Conservation (phyloP, 2,888 invertebrate genomes). For the Ochropleura plecta region DNA sequence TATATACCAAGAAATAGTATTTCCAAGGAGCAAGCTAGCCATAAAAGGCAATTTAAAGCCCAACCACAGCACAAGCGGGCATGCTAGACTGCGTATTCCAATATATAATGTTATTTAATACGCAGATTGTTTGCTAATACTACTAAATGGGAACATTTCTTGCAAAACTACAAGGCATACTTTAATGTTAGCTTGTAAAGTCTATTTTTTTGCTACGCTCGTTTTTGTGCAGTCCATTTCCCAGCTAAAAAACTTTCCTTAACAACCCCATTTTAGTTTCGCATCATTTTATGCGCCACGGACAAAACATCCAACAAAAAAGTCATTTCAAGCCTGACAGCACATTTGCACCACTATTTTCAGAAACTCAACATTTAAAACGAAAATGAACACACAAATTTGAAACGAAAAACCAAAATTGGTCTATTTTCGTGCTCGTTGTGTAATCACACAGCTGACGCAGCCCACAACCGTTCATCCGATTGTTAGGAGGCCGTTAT, state of each 20-base stretch:
- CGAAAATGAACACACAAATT: slow-evolving; percentile 61
- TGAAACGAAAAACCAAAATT: slow-evolving; percentile 64
- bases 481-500: slow-evolving; percentile 61
- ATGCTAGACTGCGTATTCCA: slow-evolving; percentile 8
- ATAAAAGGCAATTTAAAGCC: slow-evolving; percentile 40
- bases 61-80: slow-evolving; percentile 12
- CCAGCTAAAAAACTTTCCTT: slow-evolving; percentile 29
- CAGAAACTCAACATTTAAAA: slow-evolving; percentile 58
- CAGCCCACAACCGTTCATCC: slow-evolving; percentile 62
- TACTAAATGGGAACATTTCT: slow-evolving; percentile 3
- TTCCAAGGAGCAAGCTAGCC: slow-evolving; percentile 38
- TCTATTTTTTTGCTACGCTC: background rate
- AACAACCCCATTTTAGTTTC: slow-evolving; percentile 43
- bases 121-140: slow-evolving; percentile 13
- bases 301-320: slow-evolving; percentile 42
- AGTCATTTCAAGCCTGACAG: slow-evolving; percentile 57
- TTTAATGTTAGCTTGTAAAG: background rate
- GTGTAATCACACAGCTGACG: slow-evolving; percentile 62
- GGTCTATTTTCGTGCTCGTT: slow-evolving; percentile 60
- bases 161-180: background rate
- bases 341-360: slow-evolving; percentile 50
- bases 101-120: slow-evolving; percentile 26
- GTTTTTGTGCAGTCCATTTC: slow-evolving; percentile 22
- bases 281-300: slow-evolving; percentile 31
- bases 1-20: slow-evolving; percentile 15